Conservation (phyloP, 2,113 vertebrate genomes). For the pig (Sus scrofa) region DNA sequence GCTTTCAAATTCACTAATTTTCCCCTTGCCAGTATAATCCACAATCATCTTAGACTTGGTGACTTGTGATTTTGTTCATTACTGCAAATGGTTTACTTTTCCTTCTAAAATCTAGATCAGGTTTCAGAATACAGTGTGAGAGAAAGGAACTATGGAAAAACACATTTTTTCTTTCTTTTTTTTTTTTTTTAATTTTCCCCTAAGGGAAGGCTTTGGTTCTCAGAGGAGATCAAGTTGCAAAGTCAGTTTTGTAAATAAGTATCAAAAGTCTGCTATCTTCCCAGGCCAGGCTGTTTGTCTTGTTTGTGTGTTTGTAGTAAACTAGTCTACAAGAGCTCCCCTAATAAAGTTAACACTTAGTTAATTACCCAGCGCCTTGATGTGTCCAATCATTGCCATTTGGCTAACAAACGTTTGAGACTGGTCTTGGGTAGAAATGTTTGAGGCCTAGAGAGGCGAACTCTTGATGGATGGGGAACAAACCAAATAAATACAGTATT, state of each 20-base stretch:
- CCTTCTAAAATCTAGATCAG: constrained; percentile 75
- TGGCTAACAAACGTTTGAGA: constrained; percentile 85
- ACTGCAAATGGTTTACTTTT: constrained; percentile 74
- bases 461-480: constrained; percentile 84
- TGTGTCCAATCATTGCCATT: constrained; percentile 85
- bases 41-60: constrained; percentile 40
- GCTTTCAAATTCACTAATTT: constrained; percentile 45
- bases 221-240: constrained; percentile 78
- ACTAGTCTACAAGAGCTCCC: constrained; percentile 82
- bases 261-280: constrained; percentile 70
- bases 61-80: constrained; percentile 62
- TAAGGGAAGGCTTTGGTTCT: constrained; percentile 36
- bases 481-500: constrained; percentile 91
- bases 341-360: constrained; percentile 87
- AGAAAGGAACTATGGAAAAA: constrained; percentile 75
- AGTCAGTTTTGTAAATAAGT: constrained; percentile 83
- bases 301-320: constrained; percentile 80
- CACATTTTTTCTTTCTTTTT: constrained; percentile 6
- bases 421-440: constrained; percentile 83
- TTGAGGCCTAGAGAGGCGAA: constrained; percentile 80
- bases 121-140: constrained; percentile 34
- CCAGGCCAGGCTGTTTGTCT: constrained; percentile 76
- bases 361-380: constrained; percentile 87
- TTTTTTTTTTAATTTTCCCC: constrained; percentile 42
- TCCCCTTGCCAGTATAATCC: constrained; percentile 1